Conservation (phyloP, 2,113 vertebrate species). For the Otis tarda region DNA sequence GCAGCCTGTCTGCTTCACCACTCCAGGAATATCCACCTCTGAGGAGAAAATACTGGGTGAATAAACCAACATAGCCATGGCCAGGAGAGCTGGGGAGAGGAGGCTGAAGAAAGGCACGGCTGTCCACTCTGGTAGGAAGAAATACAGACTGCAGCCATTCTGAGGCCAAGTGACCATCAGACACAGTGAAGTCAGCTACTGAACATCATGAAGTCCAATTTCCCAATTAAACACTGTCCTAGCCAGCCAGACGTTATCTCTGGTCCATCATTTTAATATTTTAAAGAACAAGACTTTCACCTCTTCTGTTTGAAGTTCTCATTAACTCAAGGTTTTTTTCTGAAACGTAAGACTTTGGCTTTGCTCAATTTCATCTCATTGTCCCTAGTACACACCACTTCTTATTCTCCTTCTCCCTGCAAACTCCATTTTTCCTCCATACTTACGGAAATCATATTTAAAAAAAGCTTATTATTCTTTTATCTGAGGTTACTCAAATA, state of each 20-base stretch:
- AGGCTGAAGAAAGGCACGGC: not conserved
- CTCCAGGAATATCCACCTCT: not conserved
- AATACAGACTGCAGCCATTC: not conserved
- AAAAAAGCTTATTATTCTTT: not conserved
- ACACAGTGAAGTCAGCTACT: not conserved
- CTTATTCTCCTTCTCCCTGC: not conserved
- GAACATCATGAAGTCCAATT: fast-evolving
- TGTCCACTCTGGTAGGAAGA: not conserved
- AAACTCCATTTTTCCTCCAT: not conserved
- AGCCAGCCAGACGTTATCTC: fast-evolving
- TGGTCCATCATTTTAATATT: not conserved
- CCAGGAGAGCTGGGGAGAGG: not conserved
- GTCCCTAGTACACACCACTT: not conserved
- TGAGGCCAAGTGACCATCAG: not conserved
- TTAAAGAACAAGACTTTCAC: not conserved
- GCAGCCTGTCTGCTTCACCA: not conserved
- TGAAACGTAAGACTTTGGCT: not conserved
- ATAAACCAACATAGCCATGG: not conserved
- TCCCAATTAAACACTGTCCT: not conserved
- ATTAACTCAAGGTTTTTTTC: fast-evolving
- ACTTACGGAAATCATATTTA: not conserved
- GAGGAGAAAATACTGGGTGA: not conserved
- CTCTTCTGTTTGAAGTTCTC: not conserved
- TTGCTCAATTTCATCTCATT: not conserved
- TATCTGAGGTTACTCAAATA: not conserved